A percentile compares a stretch with the other conserved stretches of the same genome.
phyloP scores from a whole-genome alignment of 2,113 vertebrate genomes.

The Andinoacara biseriatus region DNA sequence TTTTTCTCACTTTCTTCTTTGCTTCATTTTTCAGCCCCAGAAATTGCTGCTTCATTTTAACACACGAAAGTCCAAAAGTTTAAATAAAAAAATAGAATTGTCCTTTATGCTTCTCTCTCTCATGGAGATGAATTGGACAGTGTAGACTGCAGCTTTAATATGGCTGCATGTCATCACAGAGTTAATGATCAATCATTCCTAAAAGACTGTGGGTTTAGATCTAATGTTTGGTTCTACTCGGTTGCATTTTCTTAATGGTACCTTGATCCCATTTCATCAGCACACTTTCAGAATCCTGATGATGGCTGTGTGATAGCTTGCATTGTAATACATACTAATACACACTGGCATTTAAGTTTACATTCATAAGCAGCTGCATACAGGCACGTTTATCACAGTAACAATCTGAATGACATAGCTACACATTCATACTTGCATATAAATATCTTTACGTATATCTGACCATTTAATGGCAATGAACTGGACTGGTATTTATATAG shows the following conservation, averaged over 20 bases:
- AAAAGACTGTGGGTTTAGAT: constrained; percentile 10
- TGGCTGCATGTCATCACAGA: background rate
- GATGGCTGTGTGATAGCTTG: background rate
- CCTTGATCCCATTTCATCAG: background rate
- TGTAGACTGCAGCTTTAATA: constrained; percentile 10
- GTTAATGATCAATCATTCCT: constrained; percentile 29
- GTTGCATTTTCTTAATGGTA: constrained; percentile 31
- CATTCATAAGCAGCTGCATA: background rate
- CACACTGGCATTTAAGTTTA: background rate
- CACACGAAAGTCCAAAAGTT: background rate
- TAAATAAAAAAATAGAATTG: background rate
- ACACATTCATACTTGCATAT: background rate
- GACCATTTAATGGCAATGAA: background rate
- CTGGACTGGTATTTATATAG: background rate
- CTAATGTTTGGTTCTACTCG: constrained; percentile 45
- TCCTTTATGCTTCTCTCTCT: background rate
- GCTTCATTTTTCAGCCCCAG: background rate
- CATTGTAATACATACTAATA: background rate
- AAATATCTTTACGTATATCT: background rate
- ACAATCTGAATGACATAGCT: background rate
- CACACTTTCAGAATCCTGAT: constrained; percentile 13
- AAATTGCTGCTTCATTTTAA: background rate
- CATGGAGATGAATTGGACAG: background rate
- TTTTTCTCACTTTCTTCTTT: background rate
- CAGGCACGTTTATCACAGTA: constrained; percentile 1